Base-by-base conservation (phyloP, 1,140 invertebrate genomes). In the Ylistrum balloti region DNA sequence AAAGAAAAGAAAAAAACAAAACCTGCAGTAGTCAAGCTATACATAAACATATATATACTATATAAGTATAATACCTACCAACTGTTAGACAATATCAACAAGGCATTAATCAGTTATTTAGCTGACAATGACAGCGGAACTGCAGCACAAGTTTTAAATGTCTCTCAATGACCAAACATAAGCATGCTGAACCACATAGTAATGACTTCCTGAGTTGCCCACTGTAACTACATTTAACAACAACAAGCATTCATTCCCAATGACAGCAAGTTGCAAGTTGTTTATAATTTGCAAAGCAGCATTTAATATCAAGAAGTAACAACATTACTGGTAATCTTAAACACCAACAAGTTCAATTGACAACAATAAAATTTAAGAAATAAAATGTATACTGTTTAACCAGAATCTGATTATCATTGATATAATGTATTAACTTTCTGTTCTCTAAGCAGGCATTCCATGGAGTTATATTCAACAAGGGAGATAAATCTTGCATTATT, bases 231-330 rank as follows among this genome's bases (percentile, higher is more conserved):
- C 5, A 74, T 74, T n/a, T 74, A n/a, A 74, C 56, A 74, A 74
- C 56, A 74, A 5, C 22, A 74, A 74, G 56, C 56, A 74, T 74
- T 74, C 56, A 74, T 17, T 74, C 22, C 17, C 56, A 74, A 22
- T 28, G 41, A 74, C 56, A 74, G 56, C 22, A 45, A 45, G 41
- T 45, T 17, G 56, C 22, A 45, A 45, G 41, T 45, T 17, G 28
- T 74, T 74, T 74, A 28, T 74, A 74, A 74, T n/a, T 74, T n/a
- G 56, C 56, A 74, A 74, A 74, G 56, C 56, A 74, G 56, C 56
- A 74, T 74, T 74, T n/a, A 74, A 74, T 74, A 74, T 74, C 56
- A 74, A 1, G 22, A 74, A 74, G 28, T 9, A 22, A 20, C 15
- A 56, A 56, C 5, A 74, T 74, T n/a, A 74, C 28, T 74, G 22